phyloP scores from a whole-genome alignment of 1,140 invertebrate species.

The Magallana angulata region DNA sequence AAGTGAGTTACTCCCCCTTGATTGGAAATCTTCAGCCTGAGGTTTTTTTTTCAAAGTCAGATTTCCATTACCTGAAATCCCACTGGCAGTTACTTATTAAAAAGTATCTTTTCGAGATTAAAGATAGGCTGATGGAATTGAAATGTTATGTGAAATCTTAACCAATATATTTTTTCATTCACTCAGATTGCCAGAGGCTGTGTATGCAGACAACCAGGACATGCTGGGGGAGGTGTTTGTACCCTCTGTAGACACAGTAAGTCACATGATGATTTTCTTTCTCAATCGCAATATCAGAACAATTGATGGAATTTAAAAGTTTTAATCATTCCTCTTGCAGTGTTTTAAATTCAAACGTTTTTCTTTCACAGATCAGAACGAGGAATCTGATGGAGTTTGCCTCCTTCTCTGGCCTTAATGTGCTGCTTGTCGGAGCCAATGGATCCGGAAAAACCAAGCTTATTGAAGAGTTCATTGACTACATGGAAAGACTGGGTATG shows the following conservation, averaged over 20 bases:
- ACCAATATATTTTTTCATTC: background rate
- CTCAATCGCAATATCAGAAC: too few species aligned
- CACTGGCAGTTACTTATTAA: too few species aligned
- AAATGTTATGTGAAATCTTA: background rate
- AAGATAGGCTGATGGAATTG: background rate
- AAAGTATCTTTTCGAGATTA: background rate
- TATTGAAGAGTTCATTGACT: constrained; percentile 76
- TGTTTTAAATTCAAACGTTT: background rate
- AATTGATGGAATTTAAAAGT: too few species aligned
- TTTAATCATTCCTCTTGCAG: too few species aligned
- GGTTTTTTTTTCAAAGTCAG: background rate
- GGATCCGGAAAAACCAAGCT: constrained; percentile 80
- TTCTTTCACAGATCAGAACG: constrained; percentile 70
- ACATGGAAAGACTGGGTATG: constrained; percentile 68
- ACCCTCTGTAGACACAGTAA: constrained; percentile 78
- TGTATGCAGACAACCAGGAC: constrained; percentile 75
- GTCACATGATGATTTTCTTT: constrained; percentile 37
- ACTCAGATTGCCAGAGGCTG: constrained; percentile 67
- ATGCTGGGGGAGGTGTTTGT: constrained; percentile 78
- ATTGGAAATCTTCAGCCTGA: background rate
- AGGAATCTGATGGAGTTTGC: constrained; percentile 78
- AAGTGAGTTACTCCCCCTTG: constrained; percentile 57
- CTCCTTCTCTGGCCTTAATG: constrained; percentile 75
- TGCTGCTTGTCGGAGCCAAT: constrained; percentile 78
- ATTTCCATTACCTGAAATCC: background rate